Percentiles rank a stretch among this genome's conserved stretches.
These are phyloP conservation scores for Rhopalosiphum maidis DNA, from an alignment of 1,140 invertebrate genomes.

Conservation along the genomic window DNA sequence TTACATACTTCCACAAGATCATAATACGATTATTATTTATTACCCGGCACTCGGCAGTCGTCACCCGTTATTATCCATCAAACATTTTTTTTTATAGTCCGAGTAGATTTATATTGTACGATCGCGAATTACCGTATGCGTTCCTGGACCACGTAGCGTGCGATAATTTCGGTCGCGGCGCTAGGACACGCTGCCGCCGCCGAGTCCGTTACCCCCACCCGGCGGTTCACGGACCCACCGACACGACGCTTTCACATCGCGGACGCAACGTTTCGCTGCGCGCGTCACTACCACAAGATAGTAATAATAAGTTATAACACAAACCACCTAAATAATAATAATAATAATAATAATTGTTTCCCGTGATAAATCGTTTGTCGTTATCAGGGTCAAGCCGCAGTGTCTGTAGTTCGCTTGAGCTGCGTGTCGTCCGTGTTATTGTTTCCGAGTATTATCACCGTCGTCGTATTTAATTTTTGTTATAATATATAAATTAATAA, in stretches of 20 bases:
- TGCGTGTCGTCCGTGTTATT: not conserved
- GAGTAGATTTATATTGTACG: not conserved
- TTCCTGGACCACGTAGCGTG: not conserved
- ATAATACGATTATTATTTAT: not conserved
- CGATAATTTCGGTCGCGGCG: not conserved
- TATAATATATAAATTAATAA: not conserved
- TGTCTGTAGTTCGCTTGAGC: not conserved
- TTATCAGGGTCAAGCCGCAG: slow-evolving; percentile 42
- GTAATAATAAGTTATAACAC: not conserved
- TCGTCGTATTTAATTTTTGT: not conserved
- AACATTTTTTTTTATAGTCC: not conserved
- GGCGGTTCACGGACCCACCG: not conserved
- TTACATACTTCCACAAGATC: not conserved
- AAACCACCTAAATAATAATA: slow-evolving; percentile 7
- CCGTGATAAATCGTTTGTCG: slow-evolving; percentile 41
- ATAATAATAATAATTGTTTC: not conserved
- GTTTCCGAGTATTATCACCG: not conserved
- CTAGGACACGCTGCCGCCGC: not conserved
- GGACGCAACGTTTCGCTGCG: not conserved
- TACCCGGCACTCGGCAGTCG: not conserved
- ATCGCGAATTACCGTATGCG: not conserved
- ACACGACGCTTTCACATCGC: slow-evolving; percentile 20
- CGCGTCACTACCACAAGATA: not conserved
- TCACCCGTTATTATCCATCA: not conserved
- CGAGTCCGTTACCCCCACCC: not conserved